These are phyloP conservation scores for Lacerta viridis DNA, from an alignment of 2,797 vertebrate species.

Conservation along the genomic window DNA sequence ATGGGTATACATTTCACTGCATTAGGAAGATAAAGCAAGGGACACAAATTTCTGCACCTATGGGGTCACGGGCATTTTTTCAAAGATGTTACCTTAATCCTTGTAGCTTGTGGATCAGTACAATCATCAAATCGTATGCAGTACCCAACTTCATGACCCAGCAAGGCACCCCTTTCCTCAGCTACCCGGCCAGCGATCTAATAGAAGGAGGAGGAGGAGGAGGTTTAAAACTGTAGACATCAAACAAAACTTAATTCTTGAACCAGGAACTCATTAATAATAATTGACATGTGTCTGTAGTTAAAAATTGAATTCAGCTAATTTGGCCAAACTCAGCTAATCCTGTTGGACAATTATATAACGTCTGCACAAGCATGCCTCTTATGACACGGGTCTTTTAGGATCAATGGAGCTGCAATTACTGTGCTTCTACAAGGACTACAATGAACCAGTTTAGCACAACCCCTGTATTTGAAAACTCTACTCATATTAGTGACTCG, in stretches of 20 bases:
- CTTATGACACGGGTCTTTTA: not conserved
- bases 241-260: not conserved
- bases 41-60: too few relatives aligned
- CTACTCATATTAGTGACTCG: not conserved
- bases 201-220: conserved; percentile 41
- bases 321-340: not conserved
- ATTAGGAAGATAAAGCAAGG: not conserved
- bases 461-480: not conserved
- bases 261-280: not conserved
- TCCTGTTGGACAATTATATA: not conserved
- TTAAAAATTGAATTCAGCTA: not conserved
- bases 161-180: conserved; percentile 92
- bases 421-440: not conserved
- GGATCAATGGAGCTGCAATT: not conserved
- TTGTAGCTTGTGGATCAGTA: conserved; percentile 91
- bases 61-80: not conserved
- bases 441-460: not conserved
- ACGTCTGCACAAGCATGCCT: not conserved
- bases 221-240: not conserved
- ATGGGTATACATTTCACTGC: not conserved
- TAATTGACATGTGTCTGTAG: not conserved
- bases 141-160: conserved; percentile 98
- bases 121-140: conserved; percentile 98
- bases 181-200: conserved; percentile 95
- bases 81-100: conserved; percentile 91